A percentile compares a stretch with the other conserved stretches of the same genome.
phyloP scores from a whole-genome alignment of 2,888 invertebrate species.

The Drosophila ezoana region DNA sequence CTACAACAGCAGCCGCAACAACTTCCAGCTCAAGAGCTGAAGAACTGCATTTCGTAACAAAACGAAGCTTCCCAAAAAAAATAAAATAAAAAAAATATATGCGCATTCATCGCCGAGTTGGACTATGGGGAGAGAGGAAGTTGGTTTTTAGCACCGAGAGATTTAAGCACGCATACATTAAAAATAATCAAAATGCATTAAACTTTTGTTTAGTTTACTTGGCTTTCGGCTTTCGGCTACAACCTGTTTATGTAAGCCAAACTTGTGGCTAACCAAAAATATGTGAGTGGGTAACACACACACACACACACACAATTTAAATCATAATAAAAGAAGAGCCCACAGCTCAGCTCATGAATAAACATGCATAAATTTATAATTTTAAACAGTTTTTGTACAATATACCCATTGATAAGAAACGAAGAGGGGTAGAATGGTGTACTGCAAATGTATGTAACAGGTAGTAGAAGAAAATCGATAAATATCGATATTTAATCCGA shows the following conservation, averaged over 20 bases:
- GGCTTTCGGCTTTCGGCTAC: constrained; percentile 12
- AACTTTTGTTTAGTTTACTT: constrained; percentile 64
- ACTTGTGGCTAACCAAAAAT: constrained; percentile 26
- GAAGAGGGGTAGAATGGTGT: neutral
- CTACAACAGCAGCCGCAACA: constrained; percentile 59
- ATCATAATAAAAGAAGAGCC: constrained; percentile 31
- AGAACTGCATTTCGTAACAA: constrained; percentile 64
- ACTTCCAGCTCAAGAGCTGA: constrained; percentile 18
- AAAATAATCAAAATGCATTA: constrained; percentile 77
- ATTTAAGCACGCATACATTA: constrained; percentile 64
- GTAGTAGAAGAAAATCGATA: neutral
- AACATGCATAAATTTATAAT: constrained; percentile 67
- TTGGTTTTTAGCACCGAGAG: constrained; percentile 9
- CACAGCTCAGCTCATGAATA: constrained; percentile 63
- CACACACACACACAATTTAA: constrained; percentile 30
- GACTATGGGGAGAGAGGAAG: neutral
- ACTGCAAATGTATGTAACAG: neutral
- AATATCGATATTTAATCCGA: no score
- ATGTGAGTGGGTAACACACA: constrained; percentile 34
- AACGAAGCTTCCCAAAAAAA: constrained; percentile 16
- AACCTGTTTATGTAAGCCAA: constrained; percentile 59
- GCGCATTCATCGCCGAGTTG: constrained; percentile 12
- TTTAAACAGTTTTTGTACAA: constrained; percentile 7
- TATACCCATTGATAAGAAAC: neutral
- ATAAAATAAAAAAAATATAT: constrained; percentile 4